Evolutionary conservation across 2,113 vertebrate species (phyloP).

Genomic region (Copsychus sechellarum): DNA sequence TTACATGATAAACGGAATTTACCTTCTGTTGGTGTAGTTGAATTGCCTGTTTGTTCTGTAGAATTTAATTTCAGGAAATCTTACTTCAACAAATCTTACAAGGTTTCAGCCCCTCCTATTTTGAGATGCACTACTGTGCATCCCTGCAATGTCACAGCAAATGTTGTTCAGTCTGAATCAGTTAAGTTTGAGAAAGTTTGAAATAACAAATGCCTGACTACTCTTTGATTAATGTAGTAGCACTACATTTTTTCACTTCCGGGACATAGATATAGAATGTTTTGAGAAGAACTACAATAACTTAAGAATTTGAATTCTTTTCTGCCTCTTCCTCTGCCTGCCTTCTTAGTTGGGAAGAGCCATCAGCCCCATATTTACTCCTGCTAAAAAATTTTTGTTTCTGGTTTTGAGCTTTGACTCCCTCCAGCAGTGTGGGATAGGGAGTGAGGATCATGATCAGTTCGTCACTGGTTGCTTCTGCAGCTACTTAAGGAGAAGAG

Average conservation of each 20-base stretch:
- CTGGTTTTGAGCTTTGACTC: neutral
- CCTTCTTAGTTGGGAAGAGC: neutral
- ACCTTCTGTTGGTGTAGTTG: neutral
- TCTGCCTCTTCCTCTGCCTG: neutral
- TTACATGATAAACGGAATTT: neutral
- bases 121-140: neutral
- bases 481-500: neutral
- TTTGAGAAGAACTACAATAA: neutral
- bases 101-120: neutral
- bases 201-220: neutral
- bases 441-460: neutral
- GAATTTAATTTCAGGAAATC: neutral
- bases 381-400: neutral
- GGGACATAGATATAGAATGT: neutral
- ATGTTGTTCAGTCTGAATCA: neutral
- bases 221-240: neutral
- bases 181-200: neutral
- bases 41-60: neutral
- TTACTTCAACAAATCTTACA: neutral
- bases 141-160: neutral
- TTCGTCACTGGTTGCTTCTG: neutral
- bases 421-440: neutral
- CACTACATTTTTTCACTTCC: neutral
- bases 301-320: neutral
- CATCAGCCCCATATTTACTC: neutral